Evolutionary conservation across 1,140 invertebrate genomes (phyloP).

Genomic region (Akabosia matsudoensis): DNA sequence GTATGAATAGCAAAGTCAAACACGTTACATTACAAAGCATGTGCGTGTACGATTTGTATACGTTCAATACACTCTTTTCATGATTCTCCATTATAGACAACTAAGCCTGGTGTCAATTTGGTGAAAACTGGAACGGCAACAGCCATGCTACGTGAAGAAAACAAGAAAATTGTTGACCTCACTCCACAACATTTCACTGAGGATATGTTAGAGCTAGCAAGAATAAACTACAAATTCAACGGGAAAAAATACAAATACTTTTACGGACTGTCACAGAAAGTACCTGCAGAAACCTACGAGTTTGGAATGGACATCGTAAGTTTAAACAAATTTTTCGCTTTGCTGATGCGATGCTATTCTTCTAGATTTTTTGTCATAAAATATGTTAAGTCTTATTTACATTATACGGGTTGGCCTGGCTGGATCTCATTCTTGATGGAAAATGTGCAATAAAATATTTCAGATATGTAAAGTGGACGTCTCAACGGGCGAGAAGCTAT

Average conservation of each 20-base stretch:
- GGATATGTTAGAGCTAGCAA: constrained; percentile 49
- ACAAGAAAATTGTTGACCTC: constrained; percentile 16
- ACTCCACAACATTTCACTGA: constrained; percentile 40
- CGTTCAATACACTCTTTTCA: not conserved
- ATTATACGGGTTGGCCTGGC: too few species aligned
- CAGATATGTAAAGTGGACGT: constrained; percentile 37
- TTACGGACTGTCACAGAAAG: constrained; percentile 46
- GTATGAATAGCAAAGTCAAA: too few species aligned
- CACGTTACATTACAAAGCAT: not conserved
- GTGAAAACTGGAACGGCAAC: constrained; percentile 36
- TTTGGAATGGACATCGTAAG: constrained; percentile 28
- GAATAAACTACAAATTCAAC: constrained; percentile 53
- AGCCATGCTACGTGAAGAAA: constrained; percentile 23
- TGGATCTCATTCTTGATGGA: too few species aligned
- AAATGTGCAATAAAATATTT: too few species aligned
- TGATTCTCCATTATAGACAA: not conserved
- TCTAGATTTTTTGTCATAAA: too few species aligned
- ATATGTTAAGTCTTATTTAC: too few species aligned
- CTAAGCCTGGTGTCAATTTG: constrained; percentile 30
- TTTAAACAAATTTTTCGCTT: not conserved
- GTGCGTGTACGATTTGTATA: not conserved
- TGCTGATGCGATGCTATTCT: not conserved
- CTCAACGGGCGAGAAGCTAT: constrained; percentile 20
- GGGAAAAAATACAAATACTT: constrained; percentile 51
- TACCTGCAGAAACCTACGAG: not conserved